Evolutionary conservation across 2,113 vertebrate genomes (phyloP).

Genomic region (Peromyscus californicus): DNA sequence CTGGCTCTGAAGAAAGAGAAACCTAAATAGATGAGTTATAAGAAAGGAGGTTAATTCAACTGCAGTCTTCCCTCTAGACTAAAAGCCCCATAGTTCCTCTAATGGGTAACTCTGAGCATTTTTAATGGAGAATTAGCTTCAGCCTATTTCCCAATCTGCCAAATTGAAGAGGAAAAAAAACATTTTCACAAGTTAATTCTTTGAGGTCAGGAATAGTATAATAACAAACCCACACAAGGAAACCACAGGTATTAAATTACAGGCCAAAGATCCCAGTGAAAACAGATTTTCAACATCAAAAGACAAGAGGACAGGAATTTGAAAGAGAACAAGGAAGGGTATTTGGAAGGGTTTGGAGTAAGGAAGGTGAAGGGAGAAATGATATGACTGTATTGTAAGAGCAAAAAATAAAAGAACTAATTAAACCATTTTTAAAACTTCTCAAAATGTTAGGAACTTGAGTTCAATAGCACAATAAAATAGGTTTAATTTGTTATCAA

Average conservation of each 20-base stretch:
- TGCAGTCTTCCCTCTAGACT: not conserved
- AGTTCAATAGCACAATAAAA: not conserved
- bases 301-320: not conserved
- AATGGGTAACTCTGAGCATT: not conserved
- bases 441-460: not conserved
- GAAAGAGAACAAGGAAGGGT: not conserved
- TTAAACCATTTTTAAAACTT: not conserved
- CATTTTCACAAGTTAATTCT: not conserved
- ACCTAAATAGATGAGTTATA: not conserved
- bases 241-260: not conserved
- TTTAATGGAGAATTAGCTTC: not conserved
- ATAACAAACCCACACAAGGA: not conserved
- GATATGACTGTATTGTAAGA: not conserved
- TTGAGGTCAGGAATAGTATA: not conserved
- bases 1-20: not conserved
- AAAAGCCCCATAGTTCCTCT: not conserved
- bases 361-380: not conserved
- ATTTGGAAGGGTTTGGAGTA: not conserved
- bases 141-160: not conserved
- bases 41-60: not conserved
- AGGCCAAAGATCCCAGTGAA: not conserved
- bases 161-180: not conserved
- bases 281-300: not conserved
- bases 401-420: not conserved
- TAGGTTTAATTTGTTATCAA: not conserved